Conservation (phyloP, 2,113 vertebrate species). For the Prietella phreatophila region DNA sequence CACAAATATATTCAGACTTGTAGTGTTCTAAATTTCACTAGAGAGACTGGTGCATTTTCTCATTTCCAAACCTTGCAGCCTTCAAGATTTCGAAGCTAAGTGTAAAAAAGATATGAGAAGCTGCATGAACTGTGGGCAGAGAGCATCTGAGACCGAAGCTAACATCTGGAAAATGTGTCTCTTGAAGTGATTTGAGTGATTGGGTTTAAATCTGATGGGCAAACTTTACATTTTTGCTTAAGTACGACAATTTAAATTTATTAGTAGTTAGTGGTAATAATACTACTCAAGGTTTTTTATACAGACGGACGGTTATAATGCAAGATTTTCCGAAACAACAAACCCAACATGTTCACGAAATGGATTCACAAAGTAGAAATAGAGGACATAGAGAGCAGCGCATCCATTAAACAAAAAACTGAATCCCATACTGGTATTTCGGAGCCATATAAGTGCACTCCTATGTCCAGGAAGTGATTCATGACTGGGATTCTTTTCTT, state of each 20-base stretch:
- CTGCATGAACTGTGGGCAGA: too few relatives aligned
- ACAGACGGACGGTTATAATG: not conserved
- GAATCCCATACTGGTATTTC: not conserved
- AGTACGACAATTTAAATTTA: not conserved
- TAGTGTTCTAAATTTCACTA: not conserved
- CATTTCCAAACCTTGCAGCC: not conserved
- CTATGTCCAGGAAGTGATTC: not conserved
- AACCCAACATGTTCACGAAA: not conserved
- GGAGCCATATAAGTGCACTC: not conserved
- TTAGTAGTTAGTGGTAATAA: not conserved
- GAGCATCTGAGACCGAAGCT: not conserved
- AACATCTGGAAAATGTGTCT: not conserved
- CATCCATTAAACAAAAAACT: not conserved
- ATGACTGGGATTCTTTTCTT: not conserved
- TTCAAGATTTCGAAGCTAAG: not conserved
- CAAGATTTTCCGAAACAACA: not conserved
- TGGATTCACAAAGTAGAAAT: not conserved
- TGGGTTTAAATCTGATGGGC: not conserved
- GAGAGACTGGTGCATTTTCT: not conserved
- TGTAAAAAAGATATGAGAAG: not conserved
- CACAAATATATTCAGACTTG: not conserved
- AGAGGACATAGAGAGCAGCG: not conserved
- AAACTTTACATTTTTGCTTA: not conserved
- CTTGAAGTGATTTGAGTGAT: too few relatives aligned
- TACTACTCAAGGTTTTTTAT: not conserved